These are phyloP conservation scores for Cerceris ruficornis DNA, from an alignment of 2,888 invertebrate genomes.

Conservation along the genomic window DNA sequence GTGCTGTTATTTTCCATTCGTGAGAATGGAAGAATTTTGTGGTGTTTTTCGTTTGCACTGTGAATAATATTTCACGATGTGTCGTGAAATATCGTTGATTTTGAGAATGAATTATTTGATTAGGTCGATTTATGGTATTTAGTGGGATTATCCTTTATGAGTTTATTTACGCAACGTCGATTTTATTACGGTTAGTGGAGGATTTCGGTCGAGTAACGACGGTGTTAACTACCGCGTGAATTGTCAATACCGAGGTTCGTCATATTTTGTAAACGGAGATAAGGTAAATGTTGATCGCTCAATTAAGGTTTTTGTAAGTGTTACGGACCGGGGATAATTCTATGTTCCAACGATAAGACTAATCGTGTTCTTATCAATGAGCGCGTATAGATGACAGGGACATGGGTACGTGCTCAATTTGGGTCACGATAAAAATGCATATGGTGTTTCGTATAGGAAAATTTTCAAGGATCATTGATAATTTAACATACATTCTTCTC, in stretches of 20 bases:
- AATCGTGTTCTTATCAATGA: conserved; percentile 37
- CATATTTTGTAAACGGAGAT: neutral
- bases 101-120: neutral
- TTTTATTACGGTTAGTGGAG: no score
- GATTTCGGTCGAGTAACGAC: no score
- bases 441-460: neutral
- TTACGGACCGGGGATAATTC: conserved; percentile 28
- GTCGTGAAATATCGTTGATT: no score
- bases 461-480: neutral
- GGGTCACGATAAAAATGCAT: conserved; percentile 27
- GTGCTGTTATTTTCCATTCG: no score
- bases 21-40: no score
- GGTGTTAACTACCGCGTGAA: no score
- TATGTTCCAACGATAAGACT: conserved; percentile 29
- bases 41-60: no score
- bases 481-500: no score
- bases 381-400: conserved; percentile 18
- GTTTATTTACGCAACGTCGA: neutral
- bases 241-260: neutral
- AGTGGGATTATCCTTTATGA: no score
- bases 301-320: conserved; percentile 14
- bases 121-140: neutral
- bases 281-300: conserved; percentile 3
- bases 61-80: no score
- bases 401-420: conserved; percentile 24